phyloP scores from a whole-genome alignment of 2,888 invertebrate species.

The Pinctada fucata region DNA sequence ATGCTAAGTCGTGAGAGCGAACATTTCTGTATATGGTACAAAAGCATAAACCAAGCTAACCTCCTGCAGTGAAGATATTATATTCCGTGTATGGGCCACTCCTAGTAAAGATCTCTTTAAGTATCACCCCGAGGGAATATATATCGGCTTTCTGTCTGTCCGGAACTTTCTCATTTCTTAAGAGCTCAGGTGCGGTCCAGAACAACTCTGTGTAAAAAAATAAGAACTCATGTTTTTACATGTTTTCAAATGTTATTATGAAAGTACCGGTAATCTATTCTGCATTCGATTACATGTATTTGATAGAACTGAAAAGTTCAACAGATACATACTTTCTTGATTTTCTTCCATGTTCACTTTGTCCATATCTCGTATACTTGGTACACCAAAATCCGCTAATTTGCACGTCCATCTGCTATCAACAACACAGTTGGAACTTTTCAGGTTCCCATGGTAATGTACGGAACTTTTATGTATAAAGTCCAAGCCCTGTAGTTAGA shows the following conservation, averaged over 20 bases:
- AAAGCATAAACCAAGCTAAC: constrained; percentile 4
- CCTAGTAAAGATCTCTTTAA: constrained; percentile 69
- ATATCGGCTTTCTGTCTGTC: constrained; percentile 68
- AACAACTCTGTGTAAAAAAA: constrained; percentile 54
- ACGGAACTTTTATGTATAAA: constrained; percentile 71
- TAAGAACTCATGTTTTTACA: neutral
- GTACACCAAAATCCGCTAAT: constrained; percentile 72
- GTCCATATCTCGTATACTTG: constrained; percentile 53
- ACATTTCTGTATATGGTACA: neutral
- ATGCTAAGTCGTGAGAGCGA: too few species aligned
- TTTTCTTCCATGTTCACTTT: constrained; percentile 41
- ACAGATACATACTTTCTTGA: constrained; percentile 53
- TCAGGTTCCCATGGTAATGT: constrained; percentile 73
- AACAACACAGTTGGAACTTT: constrained; percentile 74
- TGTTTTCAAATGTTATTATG: neutral
- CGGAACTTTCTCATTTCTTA: constrained; percentile 52
- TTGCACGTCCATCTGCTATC: constrained; percentile 75
- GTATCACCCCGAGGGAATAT: constrained; percentile 64
- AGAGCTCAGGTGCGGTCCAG: constrained; percentile 69
- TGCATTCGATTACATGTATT: too few species aligned
- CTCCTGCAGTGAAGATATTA: constrained; percentile 45
- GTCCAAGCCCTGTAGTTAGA: constrained; percentile 64
- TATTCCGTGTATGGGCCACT: constrained; percentile 67
- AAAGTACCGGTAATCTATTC: too few species aligned
- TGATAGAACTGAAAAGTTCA: too few species aligned